Conservation (phyloP, 2,888 invertebrate species). For the Agrotis clavis region DNA sequence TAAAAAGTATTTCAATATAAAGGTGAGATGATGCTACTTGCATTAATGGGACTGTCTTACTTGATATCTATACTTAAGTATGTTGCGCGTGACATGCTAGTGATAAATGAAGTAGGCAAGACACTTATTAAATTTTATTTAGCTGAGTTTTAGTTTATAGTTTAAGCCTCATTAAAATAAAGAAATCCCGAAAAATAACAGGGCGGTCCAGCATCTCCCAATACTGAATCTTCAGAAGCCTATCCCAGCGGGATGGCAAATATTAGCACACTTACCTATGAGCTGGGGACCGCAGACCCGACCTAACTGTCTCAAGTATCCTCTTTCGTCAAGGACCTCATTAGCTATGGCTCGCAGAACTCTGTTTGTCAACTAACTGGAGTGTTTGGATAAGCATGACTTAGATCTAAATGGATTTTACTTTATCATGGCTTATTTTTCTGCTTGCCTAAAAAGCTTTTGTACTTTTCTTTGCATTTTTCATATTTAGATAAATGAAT, state of each 20-base stretch:
- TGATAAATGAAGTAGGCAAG: not conserved
- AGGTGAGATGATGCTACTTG: no score
- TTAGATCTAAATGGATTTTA: constrained; percentile 56
- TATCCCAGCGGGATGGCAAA: constrained; percentile 55
- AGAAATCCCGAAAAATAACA: constrained; percentile 1
- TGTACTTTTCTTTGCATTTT: constrained; percentile 11
- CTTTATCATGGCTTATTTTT: constrained; percentile 37
- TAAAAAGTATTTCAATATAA: no score
- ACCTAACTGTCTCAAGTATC: constrained; percentile 67
- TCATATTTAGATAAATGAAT: not conserved
- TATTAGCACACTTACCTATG: constrained; percentile 66
- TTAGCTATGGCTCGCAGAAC: constrained; percentile 68
- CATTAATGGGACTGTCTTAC: no score
- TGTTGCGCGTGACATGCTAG: not conserved
- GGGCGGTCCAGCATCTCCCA: constrained; percentile 8
- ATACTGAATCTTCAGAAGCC: constrained; percentile 45
- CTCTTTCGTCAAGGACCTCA: constrained; percentile 57
- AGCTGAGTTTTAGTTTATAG: no score
- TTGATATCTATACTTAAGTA: no score
- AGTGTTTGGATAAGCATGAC: constrained; percentile 49
- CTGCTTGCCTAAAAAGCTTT: constrained; percentile 14
- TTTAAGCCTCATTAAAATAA: not conserved
- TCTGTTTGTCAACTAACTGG: constrained; percentile 45
- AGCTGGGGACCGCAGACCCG: constrained; percentile 52
- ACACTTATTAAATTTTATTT: no score